A percentile compares a stretch with the other conserved stretches of the same genome.
phyloP scores from a whole-genome alignment of 35 echinoderm and acorn worm species.

The Apostichopus japonicus region DNA sequence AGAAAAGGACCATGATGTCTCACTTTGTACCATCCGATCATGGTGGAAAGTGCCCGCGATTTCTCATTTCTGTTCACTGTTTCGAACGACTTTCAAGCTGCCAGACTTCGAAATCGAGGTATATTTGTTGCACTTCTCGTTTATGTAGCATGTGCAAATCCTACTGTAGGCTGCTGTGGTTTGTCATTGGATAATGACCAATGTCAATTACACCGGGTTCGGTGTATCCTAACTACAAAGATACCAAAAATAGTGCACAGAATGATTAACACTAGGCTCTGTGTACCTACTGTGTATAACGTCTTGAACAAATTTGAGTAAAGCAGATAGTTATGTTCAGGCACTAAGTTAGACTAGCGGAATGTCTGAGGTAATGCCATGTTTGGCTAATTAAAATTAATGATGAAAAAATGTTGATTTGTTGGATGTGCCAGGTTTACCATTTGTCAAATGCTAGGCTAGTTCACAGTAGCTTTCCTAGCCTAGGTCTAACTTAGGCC shows the following conservation, averaged over 20 bases:
- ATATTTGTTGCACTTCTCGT: not conserved
- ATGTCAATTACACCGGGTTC: not conserved
- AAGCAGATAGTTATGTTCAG: no score
- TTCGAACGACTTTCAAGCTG: slow-evolving; percentile 78
- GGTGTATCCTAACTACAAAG: not conserved
- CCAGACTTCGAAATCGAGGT: slow-evolving; percentile 99
- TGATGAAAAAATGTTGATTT: no score
- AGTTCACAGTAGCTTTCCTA: no score
- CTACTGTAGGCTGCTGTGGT: not conserved
- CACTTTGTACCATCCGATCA: slow-evolving; percentile 82
- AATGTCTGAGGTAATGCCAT: no score
- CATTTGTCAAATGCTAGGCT: no score
- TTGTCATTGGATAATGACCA: not conserved
- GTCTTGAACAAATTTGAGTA: no score
- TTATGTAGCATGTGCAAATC: no score
- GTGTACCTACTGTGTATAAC: not conserved
- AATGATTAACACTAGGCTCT: not conserved
- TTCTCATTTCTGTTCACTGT: slow-evolving; percentile 96
- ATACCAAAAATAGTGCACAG: not conserved
- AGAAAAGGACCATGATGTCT: slow-evolving; percentile 59
- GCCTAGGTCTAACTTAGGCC: no score
- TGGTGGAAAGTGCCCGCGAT: slow-evolving; percentile 98
- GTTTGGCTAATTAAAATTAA: no score
- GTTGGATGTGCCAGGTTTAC: no score
- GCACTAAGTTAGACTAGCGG: no score